phyloP scores from a whole-genome alignment of 2,888 invertebrate species.

The Microctonus hyperodae region DNA sequence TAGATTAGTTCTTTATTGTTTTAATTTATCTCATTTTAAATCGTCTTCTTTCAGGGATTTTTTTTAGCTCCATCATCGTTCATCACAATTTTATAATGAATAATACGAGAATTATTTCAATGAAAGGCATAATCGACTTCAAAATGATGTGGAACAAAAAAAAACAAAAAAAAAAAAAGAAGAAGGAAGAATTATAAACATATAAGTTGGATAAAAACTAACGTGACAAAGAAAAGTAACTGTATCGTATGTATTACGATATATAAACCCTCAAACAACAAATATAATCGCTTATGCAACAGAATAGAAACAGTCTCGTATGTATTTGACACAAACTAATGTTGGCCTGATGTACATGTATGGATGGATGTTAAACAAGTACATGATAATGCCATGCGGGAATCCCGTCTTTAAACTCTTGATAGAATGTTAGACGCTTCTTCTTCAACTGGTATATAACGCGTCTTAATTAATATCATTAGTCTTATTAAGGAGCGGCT shows the following conservation, averaged over 20 bases:
- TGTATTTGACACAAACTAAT: background rate
- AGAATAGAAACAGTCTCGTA: constrained; percentile 17
- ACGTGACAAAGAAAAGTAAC: constrained; percentile 19
- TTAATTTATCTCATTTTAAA: no score
- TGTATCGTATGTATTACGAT: no score
- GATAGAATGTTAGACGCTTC: constrained; percentile 23
- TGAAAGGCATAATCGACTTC: background rate
- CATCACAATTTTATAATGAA: constrained; percentile 4
- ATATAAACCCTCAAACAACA: constrained; percentile 14
- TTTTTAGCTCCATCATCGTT: background rate
- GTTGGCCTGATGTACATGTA: constrained; percentile 7
- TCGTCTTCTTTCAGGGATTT: no score
- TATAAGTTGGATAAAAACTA: background rate
- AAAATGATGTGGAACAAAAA: constrained; percentile 22
- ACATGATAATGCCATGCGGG: constrained; percentile 22
- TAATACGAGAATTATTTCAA: constrained; percentile 15
- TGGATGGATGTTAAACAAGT: constrained; percentile 10
- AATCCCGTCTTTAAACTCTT: constrained; percentile 30
- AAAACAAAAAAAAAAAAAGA: constrained; percentile 22
- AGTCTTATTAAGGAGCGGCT: constrained; percentile 39
- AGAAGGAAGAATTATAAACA: background rate
- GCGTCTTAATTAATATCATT: constrained; percentile 52
- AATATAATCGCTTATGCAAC: constrained; percentile 27
- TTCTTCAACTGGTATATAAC: constrained; percentile 8
- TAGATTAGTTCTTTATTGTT: background rate